Conservation (phyloP, 53 echinoderm and acorn worm genomes). For the Crossaster papposus region DNA sequence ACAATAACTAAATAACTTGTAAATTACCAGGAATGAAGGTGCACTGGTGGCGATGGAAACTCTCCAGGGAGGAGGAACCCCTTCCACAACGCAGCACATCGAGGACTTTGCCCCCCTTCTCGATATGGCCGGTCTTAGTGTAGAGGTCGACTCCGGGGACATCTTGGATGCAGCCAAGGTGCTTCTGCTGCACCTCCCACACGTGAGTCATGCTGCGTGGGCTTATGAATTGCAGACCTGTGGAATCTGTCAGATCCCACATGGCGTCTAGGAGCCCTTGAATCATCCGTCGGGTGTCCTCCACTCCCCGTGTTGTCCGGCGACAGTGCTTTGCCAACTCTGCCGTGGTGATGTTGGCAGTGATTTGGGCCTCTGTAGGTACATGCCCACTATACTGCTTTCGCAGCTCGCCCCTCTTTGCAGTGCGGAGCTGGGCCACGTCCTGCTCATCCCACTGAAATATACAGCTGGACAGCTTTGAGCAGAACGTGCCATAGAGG, state of each 20-base stretch:
- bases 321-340: too few species aligned
- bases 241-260: too few species aligned
- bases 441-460: too few species aligned
- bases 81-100: slow-evolving; percentile 57
- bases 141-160: slow-evolving; percentile 58
- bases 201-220: slow-evolving; percentile 50
- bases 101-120: slow-evolving; percentile 67
- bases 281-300: too few species aligned
- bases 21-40: slow-evolving; percentile 57
- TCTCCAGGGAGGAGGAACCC: slow-evolving; percentile 67
- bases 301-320: too few species aligned
- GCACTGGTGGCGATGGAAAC: slow-evolving; percentile 73
- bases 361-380: too few species aligned
- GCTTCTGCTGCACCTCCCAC: slow-evolving; percentile 74
- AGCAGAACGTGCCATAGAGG: slow-evolving; percentile 53
- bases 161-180: slow-evolving; percentile 70
- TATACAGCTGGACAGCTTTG: background rate
- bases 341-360: too few species aligned
- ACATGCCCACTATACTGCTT: too few species aligned
- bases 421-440: too few species aligned
- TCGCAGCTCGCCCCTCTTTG: too few species aligned
- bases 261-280: too few species aligned
- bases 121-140: slow-evolving; percentile 40
- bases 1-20: too few species aligned
- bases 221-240: slow-evolving; percentile 51